phyloP scores from a whole-genome alignment of 2,113 vertebrate species.

The Perca schrenkii region DNA sequence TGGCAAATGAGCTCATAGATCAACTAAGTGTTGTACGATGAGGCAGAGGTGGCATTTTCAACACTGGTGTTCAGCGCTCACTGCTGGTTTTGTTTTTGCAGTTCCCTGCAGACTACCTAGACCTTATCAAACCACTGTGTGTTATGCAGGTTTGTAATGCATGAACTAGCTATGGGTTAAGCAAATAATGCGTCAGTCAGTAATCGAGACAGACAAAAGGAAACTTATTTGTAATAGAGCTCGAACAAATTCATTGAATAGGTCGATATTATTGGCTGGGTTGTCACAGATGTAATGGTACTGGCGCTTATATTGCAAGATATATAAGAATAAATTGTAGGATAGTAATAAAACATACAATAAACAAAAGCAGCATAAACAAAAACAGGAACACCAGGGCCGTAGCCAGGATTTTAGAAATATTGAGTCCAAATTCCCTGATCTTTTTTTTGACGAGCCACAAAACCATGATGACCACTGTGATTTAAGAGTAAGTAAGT shows the following conservation, averaged over 20 bases:
- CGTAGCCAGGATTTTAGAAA: background rate
- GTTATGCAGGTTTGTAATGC: background rate
- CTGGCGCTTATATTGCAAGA: background rate
- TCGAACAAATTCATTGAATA: background rate
- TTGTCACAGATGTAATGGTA: background rate
- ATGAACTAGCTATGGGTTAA: background rate
- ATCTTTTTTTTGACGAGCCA: background rate
- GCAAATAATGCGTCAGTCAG: background rate
- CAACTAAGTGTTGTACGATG: conserved; percentile 17
- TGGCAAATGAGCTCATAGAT: conserved; percentile 58
- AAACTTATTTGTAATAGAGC: background rate
- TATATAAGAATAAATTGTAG: background rate
- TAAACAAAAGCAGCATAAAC: background rate
- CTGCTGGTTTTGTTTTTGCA: conserved; percentile 1
- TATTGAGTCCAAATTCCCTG: background rate
- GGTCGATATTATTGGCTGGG: background rate
- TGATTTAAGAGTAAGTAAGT: background rate
- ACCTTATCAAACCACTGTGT: background rate
- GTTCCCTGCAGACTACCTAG: background rate
- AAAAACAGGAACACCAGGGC: background rate
- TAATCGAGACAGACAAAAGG: background rate
- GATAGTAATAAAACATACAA: background rate
- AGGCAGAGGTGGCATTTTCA: conserved; percentile 25
- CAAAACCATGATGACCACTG: background rate
- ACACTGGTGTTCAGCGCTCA: background rate